A percentile compares a stretch with the other conserved stretches of the same genome.
These are phyloP conservation scores for Paragorgia papillata DNA, from an alignment of 92 coral and sea anemone genomes.

Conservation along the genomic window DNA sequence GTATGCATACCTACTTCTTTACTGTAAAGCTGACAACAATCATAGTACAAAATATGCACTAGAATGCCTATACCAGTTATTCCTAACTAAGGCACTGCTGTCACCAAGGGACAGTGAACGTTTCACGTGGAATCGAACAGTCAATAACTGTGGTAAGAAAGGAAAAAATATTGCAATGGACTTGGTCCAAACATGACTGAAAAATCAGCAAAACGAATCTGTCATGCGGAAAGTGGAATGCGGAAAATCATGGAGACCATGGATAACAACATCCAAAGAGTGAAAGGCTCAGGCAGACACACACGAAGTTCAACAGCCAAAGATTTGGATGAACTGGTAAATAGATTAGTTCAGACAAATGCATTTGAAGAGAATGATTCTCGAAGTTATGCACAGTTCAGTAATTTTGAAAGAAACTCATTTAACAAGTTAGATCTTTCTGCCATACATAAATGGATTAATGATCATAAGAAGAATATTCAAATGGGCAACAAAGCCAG, in stretches of 20 bases:
- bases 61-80: conserved; percentile 40
- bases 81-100: background rate
- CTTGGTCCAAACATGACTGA: conserved; percentile 1
- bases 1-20: conserved; percentile 48
- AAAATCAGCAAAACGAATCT: background rate
- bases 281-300: background rate
- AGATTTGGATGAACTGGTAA: conserved; percentile 27
- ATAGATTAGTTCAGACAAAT: conserved; percentile 5
- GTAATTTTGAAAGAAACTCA: conserved; percentile 45
- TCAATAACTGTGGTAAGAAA: conserved; percentile 46
- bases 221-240: background rate
- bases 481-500: conserved; percentile 42
- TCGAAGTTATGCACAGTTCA: conserved; percentile 33
- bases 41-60: conserved; percentile 60
- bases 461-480: conserved; percentile 53
- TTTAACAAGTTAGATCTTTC: conserved; percentile 44
- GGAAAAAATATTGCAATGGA: too few relatives aligned
- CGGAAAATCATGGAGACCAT: background rate
- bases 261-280: background rate
- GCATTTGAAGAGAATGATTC: conserved; percentile 9
- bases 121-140: conserved; percentile 1
- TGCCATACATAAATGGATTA: conserved; percentile 49
- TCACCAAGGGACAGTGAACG: conserved; percentile 37
- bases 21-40: conserved; percentile 43
- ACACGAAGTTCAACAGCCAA: conserved; percentile 18